Evolutionary conservation across 2,888 invertebrate genomes (phyloP).

Genomic region (Athalia rosae): DNA sequence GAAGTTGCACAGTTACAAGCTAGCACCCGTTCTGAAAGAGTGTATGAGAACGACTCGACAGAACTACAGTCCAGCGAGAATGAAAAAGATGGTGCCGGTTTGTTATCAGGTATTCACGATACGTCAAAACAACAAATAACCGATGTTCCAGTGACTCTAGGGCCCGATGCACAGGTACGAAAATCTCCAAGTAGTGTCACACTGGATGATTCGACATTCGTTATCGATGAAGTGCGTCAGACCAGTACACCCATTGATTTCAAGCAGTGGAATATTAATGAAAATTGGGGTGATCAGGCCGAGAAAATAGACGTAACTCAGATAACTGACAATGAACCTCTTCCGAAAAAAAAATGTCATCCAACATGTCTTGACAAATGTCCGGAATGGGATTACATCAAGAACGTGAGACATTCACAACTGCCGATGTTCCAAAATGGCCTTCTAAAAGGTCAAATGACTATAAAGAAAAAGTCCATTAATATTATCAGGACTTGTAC

Average conservation of each 20-base stretch:
- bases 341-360: background rate
- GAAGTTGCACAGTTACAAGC: background rate
- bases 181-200: constrained; percentile 19
- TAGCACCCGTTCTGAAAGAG: background rate
- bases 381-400: constrained; percentile 17
- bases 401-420: constrained; percentile 3
- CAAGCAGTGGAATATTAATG: constrained; percentile 27
- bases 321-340: background rate
- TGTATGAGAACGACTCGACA: constrained; percentile 4
- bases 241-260: constrained; percentile 25
- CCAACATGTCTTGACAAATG: constrained; percentile 23
- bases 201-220: constrained; percentile 6
- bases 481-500: constrained; percentile 29
- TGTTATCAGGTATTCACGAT: background rate
- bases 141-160: background rate
- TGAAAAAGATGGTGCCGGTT: background rate
- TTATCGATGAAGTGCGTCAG: constrained; percentile 3
- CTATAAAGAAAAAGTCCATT: background rate
- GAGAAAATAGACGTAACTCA: constrained; percentile 5
- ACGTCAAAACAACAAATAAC: background rate
- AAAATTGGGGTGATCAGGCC: constrained; percentile 18
- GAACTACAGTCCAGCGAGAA: background rate
- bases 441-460: constrained; percentile 11
- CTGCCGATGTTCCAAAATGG: constrained; percentile 29
- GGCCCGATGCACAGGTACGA: background rate